These are phyloP conservation scores for Vulpes lagopus DNA, from an alignment of 2,113 vertebrate species.

Conservation along the genomic window DNA sequence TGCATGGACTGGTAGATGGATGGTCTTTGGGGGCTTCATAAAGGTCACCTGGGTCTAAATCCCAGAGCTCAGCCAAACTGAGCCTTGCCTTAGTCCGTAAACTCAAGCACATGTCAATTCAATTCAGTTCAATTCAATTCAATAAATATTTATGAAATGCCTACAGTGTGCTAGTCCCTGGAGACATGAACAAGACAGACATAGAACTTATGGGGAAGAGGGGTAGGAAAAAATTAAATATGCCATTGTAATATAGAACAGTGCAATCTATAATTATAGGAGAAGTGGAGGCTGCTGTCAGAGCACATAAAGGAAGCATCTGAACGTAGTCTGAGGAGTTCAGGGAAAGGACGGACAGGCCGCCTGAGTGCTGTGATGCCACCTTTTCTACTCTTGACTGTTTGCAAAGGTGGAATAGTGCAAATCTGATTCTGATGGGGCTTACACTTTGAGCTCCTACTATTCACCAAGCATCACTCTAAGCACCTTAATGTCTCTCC, in stretches of 20 bases:
- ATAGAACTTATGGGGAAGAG: not conserved
- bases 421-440: not conserved
- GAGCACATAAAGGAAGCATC: not conserved
- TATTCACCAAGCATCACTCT: not conserved
- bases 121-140: not conserved
- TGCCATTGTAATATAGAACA: not conserved
- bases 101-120: not conserved
- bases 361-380: not conserved
- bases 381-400: not conserved
- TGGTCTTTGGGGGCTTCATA: not conserved
- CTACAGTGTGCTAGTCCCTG: not conserved
- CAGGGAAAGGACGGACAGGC: not conserved
- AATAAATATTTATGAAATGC: not conserved
- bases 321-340: not conserved
- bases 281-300: not conserved
- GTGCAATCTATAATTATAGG: not conserved
- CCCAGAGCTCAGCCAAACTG: not conserved
- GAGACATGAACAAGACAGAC: not conserved
- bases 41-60: conserved; percentile 15
- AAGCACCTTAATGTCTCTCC: not conserved
- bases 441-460: not conserved
- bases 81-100: not conserved
- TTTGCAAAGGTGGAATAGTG: not conserved
- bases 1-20: not conserved
- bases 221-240: not conserved